Conservation (phyloP, 2,113 vertebrate species). For the Ondatra zibethicus region DNA sequence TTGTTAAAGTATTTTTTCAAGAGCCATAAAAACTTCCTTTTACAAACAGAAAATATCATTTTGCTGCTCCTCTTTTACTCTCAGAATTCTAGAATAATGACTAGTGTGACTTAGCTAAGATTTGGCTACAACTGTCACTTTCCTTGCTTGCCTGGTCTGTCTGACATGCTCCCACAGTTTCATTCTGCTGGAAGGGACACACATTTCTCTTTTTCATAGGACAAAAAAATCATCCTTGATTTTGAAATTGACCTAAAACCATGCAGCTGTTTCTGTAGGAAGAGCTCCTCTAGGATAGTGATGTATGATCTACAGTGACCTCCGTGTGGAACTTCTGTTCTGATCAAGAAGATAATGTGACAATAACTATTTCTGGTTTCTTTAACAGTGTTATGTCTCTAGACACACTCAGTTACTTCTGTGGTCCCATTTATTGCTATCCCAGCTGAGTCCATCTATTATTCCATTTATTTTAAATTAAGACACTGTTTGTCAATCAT, state of each 20-base stretch:
- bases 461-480: constrained; percentile 53
- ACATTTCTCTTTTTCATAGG: not conserved
- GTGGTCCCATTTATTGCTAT: not conserved
- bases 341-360: not conserved
- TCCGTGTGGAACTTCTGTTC: not conserved
- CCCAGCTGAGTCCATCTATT: not conserved
- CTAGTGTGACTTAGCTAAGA: not conserved
- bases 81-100: not conserved
- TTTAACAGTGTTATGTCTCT: not conserved
- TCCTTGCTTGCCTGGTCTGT: not conserved
- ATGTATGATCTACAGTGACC: not conserved
- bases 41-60: constrained; percentile 15
- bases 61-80: not conserved
- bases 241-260: constrained; percentile 22
- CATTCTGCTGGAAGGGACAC: not conserved
- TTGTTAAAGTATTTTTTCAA: constrained; percentile 70
- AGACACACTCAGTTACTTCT: not conserved
- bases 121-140: not conserved
- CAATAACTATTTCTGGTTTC: not conserved
- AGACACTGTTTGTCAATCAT: not conserved
- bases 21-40: constrained; percentile 49
- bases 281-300: not conserved
- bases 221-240: not conserved
- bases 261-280: not conserved
- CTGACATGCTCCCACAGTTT: accelerated